Conservation (phyloP, 2,888 invertebrate species). For the Mythimna lalbum region DNA sequence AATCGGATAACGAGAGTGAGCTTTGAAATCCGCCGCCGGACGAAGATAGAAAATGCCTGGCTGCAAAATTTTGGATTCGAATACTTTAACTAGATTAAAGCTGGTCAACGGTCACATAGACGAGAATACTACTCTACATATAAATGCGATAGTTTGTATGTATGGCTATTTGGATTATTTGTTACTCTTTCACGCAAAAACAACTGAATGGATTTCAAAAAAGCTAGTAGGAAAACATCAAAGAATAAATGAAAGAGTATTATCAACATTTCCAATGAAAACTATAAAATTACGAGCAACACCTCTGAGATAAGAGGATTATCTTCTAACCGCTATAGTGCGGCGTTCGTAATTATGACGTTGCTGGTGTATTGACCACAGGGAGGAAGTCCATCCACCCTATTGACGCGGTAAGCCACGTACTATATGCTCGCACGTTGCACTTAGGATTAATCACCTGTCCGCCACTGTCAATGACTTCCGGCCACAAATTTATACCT, state of each 20-base stretch:
- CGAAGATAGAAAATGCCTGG: neutral
- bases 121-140: neutral
- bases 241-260: neutral
- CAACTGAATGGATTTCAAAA: no score
- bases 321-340: neutral
- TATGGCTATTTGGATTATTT: no score
- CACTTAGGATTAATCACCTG: neutral
- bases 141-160: no score
- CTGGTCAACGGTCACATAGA: neutral
- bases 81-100: neutral
- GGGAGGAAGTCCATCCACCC: neutral
- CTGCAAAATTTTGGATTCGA: neutral
- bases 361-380: slow-evolving; percentile 8
- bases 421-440: neutral
- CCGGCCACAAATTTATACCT: neutral
- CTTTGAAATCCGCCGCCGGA: neutral
- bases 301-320: neutral
- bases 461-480: neutral
- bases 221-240: no score
- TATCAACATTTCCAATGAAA: neutral
- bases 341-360: slow-evolving; percentile 2
- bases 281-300: neutral
- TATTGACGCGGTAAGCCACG: neutral
- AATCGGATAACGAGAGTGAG: neutral
- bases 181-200: no score